A percentile compares a stretch with the other conserved stretches of the same genome.
These are phyloP conservation scores for Polydesmus complanatus DNA, from an alignment of 2,888 invertebrate species.

Conservation along the genomic window DNA sequence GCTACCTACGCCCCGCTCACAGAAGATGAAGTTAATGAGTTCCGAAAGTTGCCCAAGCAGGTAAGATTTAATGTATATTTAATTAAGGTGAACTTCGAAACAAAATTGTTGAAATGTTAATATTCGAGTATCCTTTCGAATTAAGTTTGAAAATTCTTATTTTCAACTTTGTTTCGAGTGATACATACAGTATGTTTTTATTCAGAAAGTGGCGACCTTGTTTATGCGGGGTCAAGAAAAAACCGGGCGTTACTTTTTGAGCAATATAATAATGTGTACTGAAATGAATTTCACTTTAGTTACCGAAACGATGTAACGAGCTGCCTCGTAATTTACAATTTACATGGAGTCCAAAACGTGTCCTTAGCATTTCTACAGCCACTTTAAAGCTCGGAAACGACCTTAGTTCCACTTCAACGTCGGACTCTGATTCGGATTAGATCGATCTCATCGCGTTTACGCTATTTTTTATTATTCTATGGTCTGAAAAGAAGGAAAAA, in stretches of 20 bases:
- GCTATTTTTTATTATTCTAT: neutral
- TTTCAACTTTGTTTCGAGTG: too few relatives aligned
- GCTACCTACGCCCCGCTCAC: constrained; percentile 32
- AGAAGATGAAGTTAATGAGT: constrained; percentile 32
- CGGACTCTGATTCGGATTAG: constrained; percentile 17
- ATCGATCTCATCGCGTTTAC: neutral
- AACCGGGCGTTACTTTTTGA: neutral
- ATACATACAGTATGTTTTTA: too few relatives aligned
- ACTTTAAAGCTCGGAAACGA: constrained; percentile 6
- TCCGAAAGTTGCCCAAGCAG: constrained; percentile 23
- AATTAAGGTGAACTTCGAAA: too few relatives aligned
- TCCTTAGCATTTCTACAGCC: constrained; percentile 3
- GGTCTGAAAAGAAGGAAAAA: neutral
- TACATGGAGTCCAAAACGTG: constrained; percentile 19
- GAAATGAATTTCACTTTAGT: neutral
- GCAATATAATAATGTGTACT: neutral
- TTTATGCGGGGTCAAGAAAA: neutral
- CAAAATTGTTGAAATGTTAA: too few relatives aligned
- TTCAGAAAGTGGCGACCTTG: neutral
- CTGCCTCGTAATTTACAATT: constrained; percentile 11
- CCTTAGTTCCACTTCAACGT: constrained; percentile 12
- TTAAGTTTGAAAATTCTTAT: too few relatives aligned
- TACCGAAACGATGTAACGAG: constrained; percentile 14
- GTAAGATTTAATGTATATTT: constrained; percentile 5
- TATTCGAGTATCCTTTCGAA: too few relatives aligned